phyloP scores from a whole-genome alignment of 2,797 vertebrate genomes.

The Periophthalmus magnuspinnatus region DNA sequence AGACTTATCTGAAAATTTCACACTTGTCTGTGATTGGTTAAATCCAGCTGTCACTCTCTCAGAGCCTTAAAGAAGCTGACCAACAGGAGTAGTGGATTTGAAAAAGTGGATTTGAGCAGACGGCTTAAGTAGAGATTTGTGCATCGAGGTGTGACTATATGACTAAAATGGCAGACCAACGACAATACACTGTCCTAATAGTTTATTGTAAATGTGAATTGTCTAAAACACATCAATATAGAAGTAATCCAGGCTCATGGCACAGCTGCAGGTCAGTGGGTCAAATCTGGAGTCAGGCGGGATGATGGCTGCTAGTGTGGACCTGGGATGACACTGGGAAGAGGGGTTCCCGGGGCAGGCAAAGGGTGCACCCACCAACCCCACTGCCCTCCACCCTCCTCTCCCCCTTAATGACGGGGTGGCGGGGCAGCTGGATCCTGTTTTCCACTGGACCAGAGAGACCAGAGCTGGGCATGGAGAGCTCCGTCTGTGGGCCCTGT shows the following conservation, averaged over 20 bases:
- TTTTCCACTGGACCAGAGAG: constrained; percentile 70
- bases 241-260: constrained; percentile 17
- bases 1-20: no score
- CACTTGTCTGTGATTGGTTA: no score
- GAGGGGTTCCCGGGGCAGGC: constrained; percentile 42
- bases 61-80: no score
- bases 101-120: no score
- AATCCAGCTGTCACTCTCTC: no score
- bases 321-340: constrained; percentile 52
- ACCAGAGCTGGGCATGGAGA: constrained; percentile 56
- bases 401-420: constrained; percentile 67
- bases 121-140: no score
- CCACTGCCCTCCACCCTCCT: constrained; percentile 21
- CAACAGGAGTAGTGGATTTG: no score
- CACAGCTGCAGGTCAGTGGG: constrained; percentile 46
- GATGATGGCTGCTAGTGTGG: constrained; percentile 54
- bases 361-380: constrained; percentile 37
- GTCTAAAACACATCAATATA: constrained; percentile 16
- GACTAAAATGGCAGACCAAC: no score
- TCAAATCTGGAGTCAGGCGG: constrained; percentile 54
- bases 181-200: no score
- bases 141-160: no score
- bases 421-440: constrained; percentile 77
- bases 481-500: constrained; percentile 68
- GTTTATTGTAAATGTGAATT: background rate